Conservation (phyloP, 2,888 invertebrate genomes). For the Lucinisca nassula region DNA sequence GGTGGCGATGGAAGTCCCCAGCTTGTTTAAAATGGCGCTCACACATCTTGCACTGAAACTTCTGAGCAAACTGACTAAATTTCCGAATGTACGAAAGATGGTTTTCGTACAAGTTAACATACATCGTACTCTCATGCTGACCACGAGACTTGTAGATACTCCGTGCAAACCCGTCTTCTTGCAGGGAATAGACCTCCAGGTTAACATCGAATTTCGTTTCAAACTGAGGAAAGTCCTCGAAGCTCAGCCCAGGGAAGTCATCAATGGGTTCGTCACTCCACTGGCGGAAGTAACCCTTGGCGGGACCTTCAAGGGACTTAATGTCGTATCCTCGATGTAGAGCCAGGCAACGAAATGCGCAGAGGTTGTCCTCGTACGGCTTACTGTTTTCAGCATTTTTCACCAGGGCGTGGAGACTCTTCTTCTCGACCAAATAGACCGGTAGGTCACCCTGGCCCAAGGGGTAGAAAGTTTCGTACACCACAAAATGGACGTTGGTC, state of each 20-base stretch:
- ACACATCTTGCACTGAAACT: slow-evolving; percentile 21
- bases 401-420: background rate
- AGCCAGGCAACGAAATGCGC: background rate
- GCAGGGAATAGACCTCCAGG: slow-evolving; percentile 22
- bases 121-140: slow-evolving; percentile 12
- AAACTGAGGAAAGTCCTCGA: too few relatives aligned
- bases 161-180: slow-evolving; percentile 19
- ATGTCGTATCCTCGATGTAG: background rate
- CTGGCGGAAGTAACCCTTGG: background rate
- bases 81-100: slow-evolving; percentile 37
- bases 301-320: background rate
- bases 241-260: too few relatives aligned
- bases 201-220: slow-evolving; percentile 40
- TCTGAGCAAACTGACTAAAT: slow-evolving; percentile 2
- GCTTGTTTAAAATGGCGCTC: too few relatives aligned
- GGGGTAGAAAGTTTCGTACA: background rate
- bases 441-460: background rate
- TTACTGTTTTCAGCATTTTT: background rate
- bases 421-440: background rate
- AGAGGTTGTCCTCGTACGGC: background rate
- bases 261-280: too few relatives aligned
- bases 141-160: slow-evolving; percentile 14
- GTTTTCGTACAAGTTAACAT: slow-evolving; percentile 39
- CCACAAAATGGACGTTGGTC: background rate
- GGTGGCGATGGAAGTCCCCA: too few relatives aligned